Base-by-base conservation (phyloP, 1,140 invertebrate species). In the Glossosoma conforme region DNA sequence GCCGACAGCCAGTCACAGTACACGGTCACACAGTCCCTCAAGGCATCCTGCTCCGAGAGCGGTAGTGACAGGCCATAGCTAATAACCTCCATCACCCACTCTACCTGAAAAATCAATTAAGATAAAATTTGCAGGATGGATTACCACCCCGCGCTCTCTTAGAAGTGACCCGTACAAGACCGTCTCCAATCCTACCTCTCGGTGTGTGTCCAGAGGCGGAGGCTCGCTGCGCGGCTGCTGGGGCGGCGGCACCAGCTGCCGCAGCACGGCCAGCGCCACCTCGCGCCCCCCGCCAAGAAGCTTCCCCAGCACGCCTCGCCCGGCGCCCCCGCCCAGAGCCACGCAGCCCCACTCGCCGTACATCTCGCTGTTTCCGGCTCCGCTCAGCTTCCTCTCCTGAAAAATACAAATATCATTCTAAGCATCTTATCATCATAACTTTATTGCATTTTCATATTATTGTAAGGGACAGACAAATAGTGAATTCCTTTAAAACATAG, bases 1-100 rank as follows among this genome's bases (percentile, higher is more conserved):
- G 92, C 88, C 0, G 87, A 86, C 19, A 98, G 70, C 95, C 95
- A 98, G 63, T 97, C 93, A 69, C 93, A 97, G 65, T 97, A 98
- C 17, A 98, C 86, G 69, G 91, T 91, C 6, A 97, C 93, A 72
- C 94, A 98, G 69, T 97, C 94, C 56, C 93, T 84, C 30, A 98
- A 87, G 1, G 91, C 90, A 59, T 97, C 93, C 68, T 95, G 91
- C 67, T 97, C 93, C 24, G 81, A 77, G 9, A 97, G 65, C 0
- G 93, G 92, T 22, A 98, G 70, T 22, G 89, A 91, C 1, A 98
- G 75, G 0, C 95, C 94, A 75, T 86, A 95, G 62, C 93, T 91
- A 15, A 97, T 84, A 5, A 96, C 91, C 79, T 93, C 89, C 82
- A 94, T 89, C 41, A 88, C 89, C 90, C 90, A 93, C 65, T 86